Conservation (phyloP, 2,888 invertebrate species). For the Gymnocheta viridis region DNA sequence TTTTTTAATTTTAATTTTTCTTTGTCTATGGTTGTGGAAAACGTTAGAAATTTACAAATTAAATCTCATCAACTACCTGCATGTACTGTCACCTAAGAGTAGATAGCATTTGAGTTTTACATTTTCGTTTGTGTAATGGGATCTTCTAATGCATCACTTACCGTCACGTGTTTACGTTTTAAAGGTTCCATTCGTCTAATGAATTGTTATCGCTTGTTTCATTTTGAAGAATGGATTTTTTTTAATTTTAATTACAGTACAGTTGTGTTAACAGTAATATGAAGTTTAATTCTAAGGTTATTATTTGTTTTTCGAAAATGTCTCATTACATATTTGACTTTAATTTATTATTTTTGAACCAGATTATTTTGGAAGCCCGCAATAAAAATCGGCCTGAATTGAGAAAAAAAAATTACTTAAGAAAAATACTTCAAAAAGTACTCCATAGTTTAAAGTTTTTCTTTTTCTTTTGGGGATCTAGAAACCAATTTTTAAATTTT, state of each 20-base stretch:
- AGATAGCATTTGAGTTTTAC: neutral
- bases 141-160: conserved; percentile 16
- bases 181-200: neutral
- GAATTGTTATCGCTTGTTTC: conserved; percentile 7
- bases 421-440: too few relatives aligned
- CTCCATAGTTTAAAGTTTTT: too few relatives aligned
- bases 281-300: too few relatives aligned
- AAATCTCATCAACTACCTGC: conserved; percentile 9
- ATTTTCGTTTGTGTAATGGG: conserved; percentile 16
- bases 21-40: conserved; percentile 8
- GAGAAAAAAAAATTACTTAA: too few relatives aligned
- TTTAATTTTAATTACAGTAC: neutral
- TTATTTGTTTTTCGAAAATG: neutral
- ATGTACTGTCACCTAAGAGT: neutral
- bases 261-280: conserved; percentile 11
- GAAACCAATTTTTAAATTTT: too few relatives aligned
- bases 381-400: too few relatives aligned
- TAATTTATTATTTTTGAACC: too few relatives aligned
- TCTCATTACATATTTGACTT: too few relatives aligned
- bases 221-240: neutral
- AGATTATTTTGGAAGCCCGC: too few relatives aligned
- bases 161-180: conserved; percentile 3
- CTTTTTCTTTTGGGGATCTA: too few relatives aligned
- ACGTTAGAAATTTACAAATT: conserved; percentile 14
- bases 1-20: conserved; percentile 24